Evolutionary conservation across 2,888 invertebrate species (phyloP), one percentile per base, ranked within the genome.

Genomic region (Ichneumoninae sp.): DNA sequence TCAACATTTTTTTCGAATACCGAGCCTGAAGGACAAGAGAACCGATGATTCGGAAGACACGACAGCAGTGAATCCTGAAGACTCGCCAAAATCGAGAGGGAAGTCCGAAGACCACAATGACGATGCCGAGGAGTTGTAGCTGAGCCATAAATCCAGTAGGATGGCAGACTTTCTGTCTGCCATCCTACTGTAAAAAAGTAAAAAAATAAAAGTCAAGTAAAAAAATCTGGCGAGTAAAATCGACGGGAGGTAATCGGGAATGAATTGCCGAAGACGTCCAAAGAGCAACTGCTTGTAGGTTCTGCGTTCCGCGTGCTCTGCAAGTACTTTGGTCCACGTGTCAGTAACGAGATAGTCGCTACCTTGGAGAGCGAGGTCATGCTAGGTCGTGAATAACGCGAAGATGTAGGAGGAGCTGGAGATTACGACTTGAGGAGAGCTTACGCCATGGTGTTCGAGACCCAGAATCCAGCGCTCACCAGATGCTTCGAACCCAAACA

Each of bases 381-480:
- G 82, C 66, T 82, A 71, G 65, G 70, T 70, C 74, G 36, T 26
- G 54, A 36, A 50, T 36, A 50, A 65, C 13, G 60, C 33, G 33
- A 6, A 8, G 57, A 57, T 47, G 54, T 60, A 52, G 71, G 44
- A 26, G 65, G 40, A 69, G 68, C 40, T 13, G 57, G 50, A 82
- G 68, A 66, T 71, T 65, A 76, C 78, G 74, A 65, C 75, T 19
- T 19, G 36, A 50, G 16, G 16, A 16, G 44, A 62, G 30, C n/a
- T 84, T 76, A 77, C 66, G 16, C 22, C 7, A 47, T 26, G 57
- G 54, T 70, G 62, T 65, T 77, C 62, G 13, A 77, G 69, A 82
- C 57, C 52, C 78, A 86, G 82, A 83, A 87, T 74, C 79, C 77
- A n/a, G 68, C 69, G 36, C 66, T 87, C 13, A 77, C 81, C 33